Percentiles rank a stretch among this genome's conserved stretches.
These are phyloP conservation scores for Chloropsis hardwickii DNA, from an alignment of 2,113 vertebrate genomes.

Conservation along the genomic window DNA sequence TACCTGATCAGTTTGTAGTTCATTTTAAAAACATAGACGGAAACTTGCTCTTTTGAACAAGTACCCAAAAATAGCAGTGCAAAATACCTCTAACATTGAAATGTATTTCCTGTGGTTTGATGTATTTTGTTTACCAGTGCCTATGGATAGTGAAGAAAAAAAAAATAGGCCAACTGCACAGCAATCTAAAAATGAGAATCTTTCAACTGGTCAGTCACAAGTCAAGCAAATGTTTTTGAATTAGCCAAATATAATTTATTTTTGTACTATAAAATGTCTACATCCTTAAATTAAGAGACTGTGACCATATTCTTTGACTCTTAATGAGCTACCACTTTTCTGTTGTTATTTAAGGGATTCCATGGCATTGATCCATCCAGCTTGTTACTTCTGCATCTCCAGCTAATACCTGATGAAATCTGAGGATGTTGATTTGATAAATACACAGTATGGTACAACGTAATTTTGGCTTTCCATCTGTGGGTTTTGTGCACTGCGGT, in stretches of 20 bases:
- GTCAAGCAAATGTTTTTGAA: neutral
- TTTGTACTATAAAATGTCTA: neutral
- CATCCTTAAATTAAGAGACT: neutral
- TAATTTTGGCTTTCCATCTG: neutral
- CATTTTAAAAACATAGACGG: neutral
- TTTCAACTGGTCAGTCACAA: neutral
- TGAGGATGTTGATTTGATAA: neutral
- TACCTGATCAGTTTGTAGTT: neutral
- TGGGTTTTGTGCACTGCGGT: neutral
- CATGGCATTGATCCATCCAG: neutral
- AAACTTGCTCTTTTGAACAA: neutral
- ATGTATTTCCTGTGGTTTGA: neutral
- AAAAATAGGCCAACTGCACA: neutral
- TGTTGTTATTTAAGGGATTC: neutral
- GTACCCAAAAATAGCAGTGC: neutral
- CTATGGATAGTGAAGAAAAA: neutral
- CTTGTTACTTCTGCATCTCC: neutral
- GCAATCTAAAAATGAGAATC: neutral
- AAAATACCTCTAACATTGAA: neutral
- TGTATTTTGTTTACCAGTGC: neutral
- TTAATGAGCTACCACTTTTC: neutral
- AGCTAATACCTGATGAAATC: neutral
- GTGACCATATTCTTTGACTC: neutral
- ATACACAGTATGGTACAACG: neutral
- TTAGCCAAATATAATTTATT: neutral